Evolutionary conservation across 2,797 vertebrate species (phyloP), one percentile per base, ranked within the genome.

Genomic region (Peromyscus attwateri): DNA sequence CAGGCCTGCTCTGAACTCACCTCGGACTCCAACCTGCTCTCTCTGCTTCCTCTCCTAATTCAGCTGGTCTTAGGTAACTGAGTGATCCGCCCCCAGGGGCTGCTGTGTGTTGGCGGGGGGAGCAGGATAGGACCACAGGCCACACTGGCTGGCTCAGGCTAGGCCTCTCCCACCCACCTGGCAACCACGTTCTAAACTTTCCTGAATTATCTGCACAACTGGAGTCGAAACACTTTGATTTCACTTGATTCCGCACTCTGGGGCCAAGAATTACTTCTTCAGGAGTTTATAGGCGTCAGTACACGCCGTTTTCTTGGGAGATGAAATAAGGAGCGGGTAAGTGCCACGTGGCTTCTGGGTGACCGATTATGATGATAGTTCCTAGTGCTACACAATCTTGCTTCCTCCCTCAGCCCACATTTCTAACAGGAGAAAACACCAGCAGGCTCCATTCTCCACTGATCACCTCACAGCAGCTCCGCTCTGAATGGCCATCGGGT

Each of bases 401-500:
- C 81, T 6, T 96, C 87, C 90, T 91, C 84, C 62, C 40, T 94
- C 60, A 85, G 4, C 19, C 16, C 8, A 0, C 1, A 85, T 71
- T 96, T 91, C 93, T 94, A 92, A 70, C 29, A 96, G 93, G 73
- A 52, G 46, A 52, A 43, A 9, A n/a, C 64, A 96, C 70, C 71
- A 92, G 92, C 85, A 89, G n/a, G 37, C 70, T 95, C 34, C 19
- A 8, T 89, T 97, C 96, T 95, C 95, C 91, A 97, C 3, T 92
- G 96, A 7, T 91, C 96, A 92, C 34, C 97, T 95, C 95, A 97
- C 89, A 95, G 81, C 95, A 89, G 88, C 84, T 96, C 49, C 25
- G 34, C 81, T 92, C 81, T 95, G 96, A 98, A 98, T 7, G 94
- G 96, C 71, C 95, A 96, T 37, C 68, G 60, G 46, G 87, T 94